Evolutionary conservation across 30 jellyfish, hydroid and myxozoan species (phyloP).

Genomic region (Pelagia noctiluca): DNA sequence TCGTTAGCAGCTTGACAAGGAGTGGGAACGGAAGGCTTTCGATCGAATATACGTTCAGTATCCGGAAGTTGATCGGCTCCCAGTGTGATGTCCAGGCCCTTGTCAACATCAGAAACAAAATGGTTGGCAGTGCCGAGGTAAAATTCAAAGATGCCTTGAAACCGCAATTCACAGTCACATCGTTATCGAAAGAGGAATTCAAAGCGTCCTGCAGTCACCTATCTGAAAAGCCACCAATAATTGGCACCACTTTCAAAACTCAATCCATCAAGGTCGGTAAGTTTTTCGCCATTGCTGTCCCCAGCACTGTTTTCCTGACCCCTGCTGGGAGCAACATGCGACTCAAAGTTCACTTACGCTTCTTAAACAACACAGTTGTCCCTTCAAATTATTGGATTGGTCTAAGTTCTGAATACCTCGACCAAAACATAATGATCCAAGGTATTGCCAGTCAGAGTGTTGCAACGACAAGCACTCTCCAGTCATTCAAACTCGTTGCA

Average conservation of each 20-base stretch:
- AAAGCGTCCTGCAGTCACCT: constrained; percentile 44
- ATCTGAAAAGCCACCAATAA: constrained; percentile 42
- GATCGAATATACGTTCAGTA: constrained; percentile 46
- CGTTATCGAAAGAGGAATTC: constrained; percentile 36
- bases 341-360: constrained; percentile 41
- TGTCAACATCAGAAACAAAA: neutral
- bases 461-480: neutral
- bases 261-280: constrained; percentile 30
- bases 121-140: constrained; percentile 42
- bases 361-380: constrained; percentile 36
- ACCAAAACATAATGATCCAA: constrained; percentile 4
- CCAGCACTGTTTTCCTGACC: constrained; percentile 12
- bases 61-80: constrained; percentile 22
- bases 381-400: constrained; percentile 71
- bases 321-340: constrained; percentile 72
- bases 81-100: constrained; percentile 39
- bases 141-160: constrained; percentile 30
- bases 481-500: constrained; percentile 50
- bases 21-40: constrained; percentile 18
- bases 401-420: constrained; percentile 40
- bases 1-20: constrained; percentile 32
- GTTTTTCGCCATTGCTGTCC: constrained; percentile 32
- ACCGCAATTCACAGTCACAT: constrained; percentile 51
- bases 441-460: constrained; percentile 26
- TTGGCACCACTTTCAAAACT: constrained; percentile 31